These are phyloP conservation scores for Hirtodrosophila confusa DNA, from an alignment of 2,888 invertebrate species.

Conservation along the genomic window DNA sequence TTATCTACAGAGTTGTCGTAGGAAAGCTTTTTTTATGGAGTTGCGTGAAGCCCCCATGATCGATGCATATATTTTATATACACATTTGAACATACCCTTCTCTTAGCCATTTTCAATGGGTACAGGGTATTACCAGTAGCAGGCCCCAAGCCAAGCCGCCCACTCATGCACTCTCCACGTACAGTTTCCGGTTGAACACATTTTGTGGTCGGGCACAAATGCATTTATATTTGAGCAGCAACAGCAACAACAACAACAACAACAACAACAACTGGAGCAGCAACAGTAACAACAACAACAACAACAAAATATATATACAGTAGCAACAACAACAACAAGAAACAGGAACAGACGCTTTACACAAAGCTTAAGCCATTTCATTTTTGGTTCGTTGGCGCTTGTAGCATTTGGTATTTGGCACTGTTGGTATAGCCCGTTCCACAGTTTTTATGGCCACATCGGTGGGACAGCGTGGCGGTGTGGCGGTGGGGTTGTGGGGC, in stretches of 20 bases:
- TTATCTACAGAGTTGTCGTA: too few species aligned
- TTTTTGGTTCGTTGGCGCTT: slow-evolving; percentile 75
- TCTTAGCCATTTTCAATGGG: background rate
- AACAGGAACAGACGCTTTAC: slow-evolving; percentile 56
- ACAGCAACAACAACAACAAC: slow-evolving; percentile 34
- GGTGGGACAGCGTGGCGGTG: slow-evolving; percentile 1
- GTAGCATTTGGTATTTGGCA: slow-evolving; percentile 68
- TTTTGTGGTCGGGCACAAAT: slow-evolving; percentile 81
- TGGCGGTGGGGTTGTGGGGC: background rate
- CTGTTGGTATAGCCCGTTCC: slow-evolving; percentile 38
- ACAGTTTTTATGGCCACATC: slow-evolving; percentile 56
- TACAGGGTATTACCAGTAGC: slow-evolving; percentile 1
- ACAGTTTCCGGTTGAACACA: slow-evolving; percentile 83
- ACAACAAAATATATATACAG: slow-evolving; percentile 18
- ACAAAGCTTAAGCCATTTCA: slow-evolving; percentile 78
- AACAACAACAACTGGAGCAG: slow-evolving; percentile 26
- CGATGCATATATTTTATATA: too few species aligned
- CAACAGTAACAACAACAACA: slow-evolving; percentile 33
- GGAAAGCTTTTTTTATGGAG: too few species aligned
- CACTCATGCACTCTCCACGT: slow-evolving; percentile 69
- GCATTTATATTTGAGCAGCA: slow-evolving; percentile 77
- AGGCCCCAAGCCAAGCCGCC: slow-evolving; percentile 43
- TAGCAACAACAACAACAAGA: slow-evolving; percentile 9
- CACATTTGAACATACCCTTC: background rate
- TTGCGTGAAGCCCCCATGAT: too few species aligned